Evolutionary conservation across 2,888 invertebrate species (phyloP).

Genomic region (Anorthoa munda): DNA sequence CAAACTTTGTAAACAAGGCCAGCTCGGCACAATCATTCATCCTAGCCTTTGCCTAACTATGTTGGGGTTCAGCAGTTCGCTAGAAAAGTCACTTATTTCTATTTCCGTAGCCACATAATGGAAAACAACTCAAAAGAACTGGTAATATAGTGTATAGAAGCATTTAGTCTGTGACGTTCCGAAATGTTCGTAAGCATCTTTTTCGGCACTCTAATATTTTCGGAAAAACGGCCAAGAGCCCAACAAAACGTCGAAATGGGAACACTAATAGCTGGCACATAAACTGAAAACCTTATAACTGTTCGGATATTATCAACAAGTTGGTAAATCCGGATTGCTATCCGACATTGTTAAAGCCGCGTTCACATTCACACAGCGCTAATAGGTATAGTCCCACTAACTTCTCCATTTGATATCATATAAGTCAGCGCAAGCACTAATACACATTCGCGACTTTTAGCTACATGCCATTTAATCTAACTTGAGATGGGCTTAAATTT

Average conservation of each 20-base stretch:
- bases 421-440: slow-evolving; percentile 2
- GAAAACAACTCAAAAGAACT: no score
- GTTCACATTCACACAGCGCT: not conserved
- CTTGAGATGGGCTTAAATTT: slow-evolving; percentile 14
- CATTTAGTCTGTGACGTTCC: no score
- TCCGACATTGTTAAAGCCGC: not conserved
- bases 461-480: slow-evolving; percentile 21
- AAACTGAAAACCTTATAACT: not conserved
- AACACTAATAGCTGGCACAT: not conserved
- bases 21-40: no score
- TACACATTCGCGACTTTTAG: slow-evolving; percentile 12
- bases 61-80: no score
- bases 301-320: not conserved
- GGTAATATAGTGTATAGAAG: no score
- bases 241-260: not conserved
- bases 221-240: not conserved
- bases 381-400: not conserved
- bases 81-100: no score
- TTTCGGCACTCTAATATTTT: no score
- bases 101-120: no score
- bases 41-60: no score
- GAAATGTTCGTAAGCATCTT: no score
- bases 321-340: not conserved
- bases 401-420: slow-evolving; percentile 3
- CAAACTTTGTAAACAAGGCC: no score